Conservation (phyloP, 2,888 invertebrate species). For the Deroplatys truncata region DNA sequence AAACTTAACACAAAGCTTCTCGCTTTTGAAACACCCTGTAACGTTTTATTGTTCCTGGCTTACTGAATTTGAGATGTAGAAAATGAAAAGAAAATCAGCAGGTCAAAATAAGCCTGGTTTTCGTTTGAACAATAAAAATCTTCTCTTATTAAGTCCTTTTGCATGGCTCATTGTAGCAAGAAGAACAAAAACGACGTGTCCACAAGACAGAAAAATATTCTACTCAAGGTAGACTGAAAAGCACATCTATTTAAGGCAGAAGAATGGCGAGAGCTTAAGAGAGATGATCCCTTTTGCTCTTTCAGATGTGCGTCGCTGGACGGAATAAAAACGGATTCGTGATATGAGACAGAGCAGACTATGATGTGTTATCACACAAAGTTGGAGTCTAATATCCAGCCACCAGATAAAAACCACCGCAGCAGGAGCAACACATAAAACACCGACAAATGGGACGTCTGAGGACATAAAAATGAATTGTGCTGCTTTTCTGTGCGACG, state of each 20-base stretch:
- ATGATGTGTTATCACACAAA: neutral
- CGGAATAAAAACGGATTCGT: neutral
- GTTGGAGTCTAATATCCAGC: neutral
- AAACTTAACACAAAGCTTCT: too few relatives aligned
- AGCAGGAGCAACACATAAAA: neutral
- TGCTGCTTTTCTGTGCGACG: neutral
- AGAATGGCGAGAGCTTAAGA: neutral
- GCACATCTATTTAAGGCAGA: neutral
- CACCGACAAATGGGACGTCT: neutral
- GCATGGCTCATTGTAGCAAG: too few relatives aligned
- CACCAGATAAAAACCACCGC: neutral
- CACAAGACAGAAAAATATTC: neutral
- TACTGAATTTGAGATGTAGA: too few relatives aligned
- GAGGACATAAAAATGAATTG: neutral
- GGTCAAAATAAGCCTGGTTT: too few relatives aligned
- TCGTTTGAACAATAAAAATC: too few relatives aligned
- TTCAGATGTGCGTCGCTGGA: neutral
- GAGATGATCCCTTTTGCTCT: neutral
- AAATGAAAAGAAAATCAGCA: too few relatives aligned
- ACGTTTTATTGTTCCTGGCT: too few relatives aligned
- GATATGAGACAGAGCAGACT: neutral
- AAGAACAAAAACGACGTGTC: too few relatives aligned
- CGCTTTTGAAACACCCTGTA: too few relatives aligned
- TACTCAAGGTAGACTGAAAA: neutral
- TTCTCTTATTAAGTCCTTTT: too few relatives aligned